phyloP scores from a whole-genome alignment of 2,888 invertebrate genomes.

The Eristalis tenax region DNA sequence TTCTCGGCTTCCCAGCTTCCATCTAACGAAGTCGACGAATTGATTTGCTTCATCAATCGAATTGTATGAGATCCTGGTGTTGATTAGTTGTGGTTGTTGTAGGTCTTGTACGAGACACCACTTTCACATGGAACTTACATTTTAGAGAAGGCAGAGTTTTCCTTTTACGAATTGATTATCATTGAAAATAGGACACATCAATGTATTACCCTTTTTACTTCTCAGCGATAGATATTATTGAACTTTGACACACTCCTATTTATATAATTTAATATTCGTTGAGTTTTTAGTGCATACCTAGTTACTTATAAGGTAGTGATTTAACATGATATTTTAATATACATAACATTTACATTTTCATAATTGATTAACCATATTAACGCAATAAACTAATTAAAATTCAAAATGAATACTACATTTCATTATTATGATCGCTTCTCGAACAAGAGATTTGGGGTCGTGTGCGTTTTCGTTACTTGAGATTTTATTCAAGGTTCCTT shows the following conservation, averaged over 20 bases:
- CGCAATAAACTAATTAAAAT: no score
- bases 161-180: slow-evolving; percentile 10
- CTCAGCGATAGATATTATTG: no score
- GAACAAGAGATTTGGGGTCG: background rate
- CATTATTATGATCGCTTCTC: no score
- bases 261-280: no score
- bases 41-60: slow-evolving; percentile 46
- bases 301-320: no score
- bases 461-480: background rate
- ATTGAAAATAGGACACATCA: background rate
- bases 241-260: no score
- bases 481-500: background rate
- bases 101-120: background rate
- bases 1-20: background rate
- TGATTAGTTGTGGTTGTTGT: background rate
- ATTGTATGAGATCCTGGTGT: slow-evolving; percentile 14
- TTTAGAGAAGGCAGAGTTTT: background rate
- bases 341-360: no score
- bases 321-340: no score
- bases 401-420: no score
- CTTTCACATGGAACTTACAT: background rate
- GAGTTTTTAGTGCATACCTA: no score
- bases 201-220: no score
- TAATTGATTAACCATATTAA: no score
- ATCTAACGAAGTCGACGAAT: slow-evolving; percentile 12